A percentile compares a stretch with the other conserved stretches of the same genome.
These are phyloP conservation scores for Bostrychus sinensis DNA, from an alignment of 2,113 vertebrate species.

Conservation along the genomic window DNA sequence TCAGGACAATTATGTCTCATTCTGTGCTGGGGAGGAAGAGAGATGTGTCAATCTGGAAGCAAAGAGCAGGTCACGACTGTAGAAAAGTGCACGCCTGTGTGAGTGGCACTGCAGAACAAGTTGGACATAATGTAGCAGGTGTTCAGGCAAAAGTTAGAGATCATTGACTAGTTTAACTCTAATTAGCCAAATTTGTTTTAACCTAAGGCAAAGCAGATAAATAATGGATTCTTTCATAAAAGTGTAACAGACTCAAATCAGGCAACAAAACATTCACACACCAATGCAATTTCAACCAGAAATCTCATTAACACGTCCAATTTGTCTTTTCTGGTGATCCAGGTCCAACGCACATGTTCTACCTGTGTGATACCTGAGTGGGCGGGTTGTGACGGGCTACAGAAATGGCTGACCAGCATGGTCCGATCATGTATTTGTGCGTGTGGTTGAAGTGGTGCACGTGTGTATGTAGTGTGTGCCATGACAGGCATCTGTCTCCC, in stretches of 20 bases:
- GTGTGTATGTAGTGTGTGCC: slow-evolving; percentile 53
- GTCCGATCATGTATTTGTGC: slow-evolving; percentile 37
- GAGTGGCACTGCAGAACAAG: slow-evolving; percentile 28
- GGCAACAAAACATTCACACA: neutral
- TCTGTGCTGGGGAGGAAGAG: slow-evolving; percentile 38
- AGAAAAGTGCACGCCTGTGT: slow-evolving; percentile 4
- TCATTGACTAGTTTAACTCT: slow-evolving; percentile 23
- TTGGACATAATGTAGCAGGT: slow-evolving; percentile 19
- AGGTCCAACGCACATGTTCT: slow-evolving; percentile 35
- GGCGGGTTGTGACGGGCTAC: slow-evolving; percentile 46
- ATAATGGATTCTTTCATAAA: slow-evolving; percentile 11
- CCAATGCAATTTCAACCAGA: slow-evolving; percentile 5
- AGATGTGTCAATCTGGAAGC: slow-evolving; percentile 61
- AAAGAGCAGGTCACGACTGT: slow-evolving; percentile 50
- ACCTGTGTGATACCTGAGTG: slow-evolving; percentile 68
- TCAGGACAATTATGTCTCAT: slow-evolving; percentile 60
- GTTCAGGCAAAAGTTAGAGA: slow-evolving; percentile 38
- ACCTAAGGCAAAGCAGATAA: slow-evolving; percentile 18
- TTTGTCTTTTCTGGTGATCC: slow-evolving; percentile 17
- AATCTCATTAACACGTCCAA: slow-evolving; percentile 14
- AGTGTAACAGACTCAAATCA: neutral
- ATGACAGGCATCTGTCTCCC: slow-evolving; percentile 86
- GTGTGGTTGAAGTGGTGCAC: slow-evolving; percentile 35
- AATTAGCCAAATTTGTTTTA: slow-evolving; percentile 44
- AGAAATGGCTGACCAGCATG: slow-evolving; percentile 65